Percentiles rank a stretch among this genome's conserved stretches.
Conservation (phyloP, 2,888 invertebrate genomes). For the Labia minor region DNA sequence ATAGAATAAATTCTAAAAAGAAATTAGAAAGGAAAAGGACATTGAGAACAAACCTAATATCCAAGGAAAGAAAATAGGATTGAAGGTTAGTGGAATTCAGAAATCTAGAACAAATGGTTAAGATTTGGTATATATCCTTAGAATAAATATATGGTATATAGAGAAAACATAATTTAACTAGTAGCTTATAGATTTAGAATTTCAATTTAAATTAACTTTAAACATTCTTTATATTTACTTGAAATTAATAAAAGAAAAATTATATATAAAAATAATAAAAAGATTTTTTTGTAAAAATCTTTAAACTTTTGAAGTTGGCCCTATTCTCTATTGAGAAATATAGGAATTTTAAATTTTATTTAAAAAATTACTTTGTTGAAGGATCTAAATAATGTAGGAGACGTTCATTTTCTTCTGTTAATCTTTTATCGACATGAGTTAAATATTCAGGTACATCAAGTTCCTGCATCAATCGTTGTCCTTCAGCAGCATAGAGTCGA, state of each 20-base stretch:
- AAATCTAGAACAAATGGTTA: neutral
- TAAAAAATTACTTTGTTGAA: constrained; percentile 63
- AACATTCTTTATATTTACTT: no score
- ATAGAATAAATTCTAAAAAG: neutral
- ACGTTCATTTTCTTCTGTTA: constrained; percentile 88
- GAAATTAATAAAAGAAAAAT: no score
- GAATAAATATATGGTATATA: no score
- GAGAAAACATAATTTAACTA: no score
- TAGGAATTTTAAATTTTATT: constrained; percentile 21
- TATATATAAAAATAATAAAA: no score
- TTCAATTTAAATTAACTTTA: no score
- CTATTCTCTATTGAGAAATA: no score
- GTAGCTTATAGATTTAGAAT: no score
- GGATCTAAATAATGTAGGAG: constrained; percentile 88
- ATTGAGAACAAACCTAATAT: neutral
- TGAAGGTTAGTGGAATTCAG: neutral
- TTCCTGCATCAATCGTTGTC: constrained; percentile 85
- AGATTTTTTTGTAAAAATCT: no score
- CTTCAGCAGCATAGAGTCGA: constrained; percentile 85
- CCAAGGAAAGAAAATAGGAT: neutral
- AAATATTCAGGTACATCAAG: constrained; percentile 90
- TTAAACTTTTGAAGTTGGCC: no score
- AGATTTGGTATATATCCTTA: no score
- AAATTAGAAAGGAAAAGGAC: neutral
- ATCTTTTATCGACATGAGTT: constrained; percentile 87